phyloP scores from a whole-genome alignment of 2,888 invertebrate genomes.

The Scaptomyza flava region DNA sequence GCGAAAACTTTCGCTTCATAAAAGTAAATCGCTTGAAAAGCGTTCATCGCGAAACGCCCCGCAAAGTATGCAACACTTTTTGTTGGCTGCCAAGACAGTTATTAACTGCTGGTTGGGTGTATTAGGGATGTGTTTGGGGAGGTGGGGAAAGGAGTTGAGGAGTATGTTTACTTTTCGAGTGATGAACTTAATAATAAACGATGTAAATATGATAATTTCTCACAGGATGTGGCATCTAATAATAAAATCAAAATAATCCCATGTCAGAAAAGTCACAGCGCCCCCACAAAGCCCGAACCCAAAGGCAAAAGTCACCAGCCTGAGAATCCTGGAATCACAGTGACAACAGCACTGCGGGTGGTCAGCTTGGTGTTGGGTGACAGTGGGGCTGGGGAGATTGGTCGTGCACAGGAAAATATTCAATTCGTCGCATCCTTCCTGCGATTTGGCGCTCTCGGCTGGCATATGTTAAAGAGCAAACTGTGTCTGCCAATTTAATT shows the following conservation, averaged over 20 bases:
- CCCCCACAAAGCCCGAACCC: constrained; percentile 24
- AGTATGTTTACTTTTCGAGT: constrained; percentile 70
- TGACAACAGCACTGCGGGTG: constrained; percentile 75
- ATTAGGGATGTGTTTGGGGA: background rate
- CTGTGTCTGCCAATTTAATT: constrained; percentile 78
- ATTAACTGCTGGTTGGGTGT: constrained; percentile 48
- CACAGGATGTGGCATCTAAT: constrained; percentile 85
- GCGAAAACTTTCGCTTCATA: constrained; percentile 54
- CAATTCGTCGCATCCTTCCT: constrained; percentile 83
- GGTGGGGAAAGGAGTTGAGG: background rate
- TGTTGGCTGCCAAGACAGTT: constrained; percentile 40
- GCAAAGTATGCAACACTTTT: constrained; percentile 74
- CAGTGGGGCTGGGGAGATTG: too few relatives aligned
- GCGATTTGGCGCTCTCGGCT: constrained; percentile 44
- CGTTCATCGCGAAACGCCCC: constrained; percentile 34
- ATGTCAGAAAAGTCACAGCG: constrained; percentile 56
- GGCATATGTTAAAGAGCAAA: constrained; percentile 56
- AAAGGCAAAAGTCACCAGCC: constrained; percentile 1
- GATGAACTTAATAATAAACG: constrained; percentile 85
- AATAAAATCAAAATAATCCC: constrained; percentile 84
- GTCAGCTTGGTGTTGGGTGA: constrained; percentile 27
- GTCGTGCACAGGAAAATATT: constrained; percentile 76
- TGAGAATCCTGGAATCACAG: constrained; percentile 12
- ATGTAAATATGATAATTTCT: constrained; percentile 85
- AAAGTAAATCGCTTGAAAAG: constrained; percentile 61